Evolutionary conservation across 2,113 vertebrate genomes (phyloP).

Genomic region (Sialia sialis): DNA sequence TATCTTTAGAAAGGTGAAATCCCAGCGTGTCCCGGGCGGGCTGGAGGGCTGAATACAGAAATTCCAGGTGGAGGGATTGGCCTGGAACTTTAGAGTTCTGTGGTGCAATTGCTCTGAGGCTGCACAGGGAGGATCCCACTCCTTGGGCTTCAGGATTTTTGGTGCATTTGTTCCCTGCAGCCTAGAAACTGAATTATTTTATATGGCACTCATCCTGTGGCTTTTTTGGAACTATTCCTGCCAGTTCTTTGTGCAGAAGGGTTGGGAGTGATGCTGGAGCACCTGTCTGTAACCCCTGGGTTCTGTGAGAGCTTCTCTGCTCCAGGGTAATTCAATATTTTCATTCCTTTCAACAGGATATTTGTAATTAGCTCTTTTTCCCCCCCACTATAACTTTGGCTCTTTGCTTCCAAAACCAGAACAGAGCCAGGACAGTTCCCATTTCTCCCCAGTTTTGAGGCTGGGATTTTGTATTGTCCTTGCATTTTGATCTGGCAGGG

Average conservation of each 20-base stretch:
- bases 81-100: background rate
- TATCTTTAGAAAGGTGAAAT: background rate
- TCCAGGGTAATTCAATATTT: background rate
- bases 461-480: too few species aligned
- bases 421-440: fast-evolving
- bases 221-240: background rate
- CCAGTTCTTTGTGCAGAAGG: background rate
- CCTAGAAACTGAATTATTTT: background rate
- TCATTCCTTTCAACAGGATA: background rate
- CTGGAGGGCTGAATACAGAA: background rate
- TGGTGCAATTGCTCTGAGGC: background rate
- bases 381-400: fast-evolving
- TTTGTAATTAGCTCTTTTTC: background rate
- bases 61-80: background rate
- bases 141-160: background rate
- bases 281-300: too few species aligned
- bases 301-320: background rate
- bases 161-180: background rate
- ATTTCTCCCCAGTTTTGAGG: fast-evolving
- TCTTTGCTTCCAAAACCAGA: background rate
- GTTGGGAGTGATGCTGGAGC: background rate
- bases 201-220: fast-evolving
- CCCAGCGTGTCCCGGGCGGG: background rate
- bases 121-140: fast-evolving
- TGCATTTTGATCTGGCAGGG: background rate